Evolutionary conservation across 1,140 invertebrate genomes (phyloP).

Genomic region (Caenorhabditis elegans): DNA sequence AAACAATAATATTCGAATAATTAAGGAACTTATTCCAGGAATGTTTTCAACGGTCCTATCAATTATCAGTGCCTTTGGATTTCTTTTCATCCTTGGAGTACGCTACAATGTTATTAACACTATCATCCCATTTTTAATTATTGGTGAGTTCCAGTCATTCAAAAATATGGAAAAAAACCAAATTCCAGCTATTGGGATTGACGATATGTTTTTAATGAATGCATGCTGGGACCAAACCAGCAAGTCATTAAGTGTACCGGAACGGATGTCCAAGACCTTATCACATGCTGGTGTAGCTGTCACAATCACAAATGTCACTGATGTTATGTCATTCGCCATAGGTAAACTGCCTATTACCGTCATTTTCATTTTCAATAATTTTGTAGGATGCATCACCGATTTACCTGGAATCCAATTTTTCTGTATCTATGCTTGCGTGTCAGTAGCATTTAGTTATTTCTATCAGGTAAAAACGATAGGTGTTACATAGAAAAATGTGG

Average conservation of each 20-base stretch:
- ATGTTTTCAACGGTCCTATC: slow-evolving; percentile 62
- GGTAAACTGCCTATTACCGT: slow-evolving; percentile 43
- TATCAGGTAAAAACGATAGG: slow-evolving; percentile 61
- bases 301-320: slow-evolving; percentile 70
- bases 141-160: slow-evolving; percentile 45
- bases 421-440: slow-evolving; percentile 68
- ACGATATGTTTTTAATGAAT: slow-evolving; percentile 71
- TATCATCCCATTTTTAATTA: slow-evolving; percentile 66
- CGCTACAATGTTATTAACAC: slow-evolving; percentile 66
- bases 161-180: background rate
- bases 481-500: background rate
- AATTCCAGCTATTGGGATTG: slow-evolving; percentile 69
- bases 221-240: slow-evolving; percentile 66
- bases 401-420: slow-evolving; percentile 68
- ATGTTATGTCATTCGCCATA: slow-evolving; percentile 69
- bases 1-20: too few species aligned
- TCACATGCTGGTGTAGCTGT: slow-evolving; percentile 68
- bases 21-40: slow-evolving; percentile 50
- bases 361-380: background rate
- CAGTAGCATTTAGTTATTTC: slow-evolving; percentile 68
- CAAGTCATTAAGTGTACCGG: slow-evolving; percentile 46
- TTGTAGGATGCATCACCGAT: slow-evolving; percentile 66
- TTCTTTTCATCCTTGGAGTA: slow-evolving; percentile 62
- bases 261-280: slow-evolving; percentile 66
- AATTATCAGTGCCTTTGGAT: slow-evolving; percentile 61